Base-by-base conservation (phyloP, 2,113 vertebrate species). In the Pogona vitticeps region DNA sequence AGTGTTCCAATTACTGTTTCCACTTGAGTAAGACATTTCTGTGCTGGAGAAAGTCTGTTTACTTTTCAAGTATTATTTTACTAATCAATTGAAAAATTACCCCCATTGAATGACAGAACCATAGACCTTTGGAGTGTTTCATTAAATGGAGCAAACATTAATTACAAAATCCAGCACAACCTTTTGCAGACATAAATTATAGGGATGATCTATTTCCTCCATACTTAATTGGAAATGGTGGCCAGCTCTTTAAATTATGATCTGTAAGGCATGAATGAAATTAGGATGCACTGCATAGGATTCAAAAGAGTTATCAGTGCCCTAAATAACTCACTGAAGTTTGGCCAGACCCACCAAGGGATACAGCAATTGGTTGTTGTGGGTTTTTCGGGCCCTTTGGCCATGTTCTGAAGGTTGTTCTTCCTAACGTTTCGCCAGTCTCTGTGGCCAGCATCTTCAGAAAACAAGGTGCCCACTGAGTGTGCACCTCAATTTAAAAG, bases 1-100 rank as follows among this genome's bases (percentile, higher is more conserved):
- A 97, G 95, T 56, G 83, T 94, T 94, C 90, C 89, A 96, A 97
- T 98, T 97, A 97, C 97, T 97, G 97, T 93, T 95, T 97, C 96
- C 96, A 92, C 96, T 96, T 97, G 97, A 98, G 97, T 97, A 98
- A 98, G 97, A 96, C 95, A 96, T 97, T 96, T 96, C 95, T 88
- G 97, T 95, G 95, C 93, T 93, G 96, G 97, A 97, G 97, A 96
- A 97, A 96, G 97, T 97, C 96, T 96, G 97, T 98, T 98, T 99
- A 96, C 98, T 98, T 98, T 99, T 97, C 97, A 96, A 96, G 97
- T 97, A 97, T 98, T 98, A 97, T 97, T 98, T 97, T 96, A 96
- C 97, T 94, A 97, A 98, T 99, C 98, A 97, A 99, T 99, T 97
- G 96, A 96, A 96, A 98, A 98, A 98, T 99, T 98, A 97, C 98